These are phyloP conservation scores for Phataginus tetradactyla DNA, from an alignment of 2,797 vertebrate genomes.

Conservation along the genomic window DNA sequence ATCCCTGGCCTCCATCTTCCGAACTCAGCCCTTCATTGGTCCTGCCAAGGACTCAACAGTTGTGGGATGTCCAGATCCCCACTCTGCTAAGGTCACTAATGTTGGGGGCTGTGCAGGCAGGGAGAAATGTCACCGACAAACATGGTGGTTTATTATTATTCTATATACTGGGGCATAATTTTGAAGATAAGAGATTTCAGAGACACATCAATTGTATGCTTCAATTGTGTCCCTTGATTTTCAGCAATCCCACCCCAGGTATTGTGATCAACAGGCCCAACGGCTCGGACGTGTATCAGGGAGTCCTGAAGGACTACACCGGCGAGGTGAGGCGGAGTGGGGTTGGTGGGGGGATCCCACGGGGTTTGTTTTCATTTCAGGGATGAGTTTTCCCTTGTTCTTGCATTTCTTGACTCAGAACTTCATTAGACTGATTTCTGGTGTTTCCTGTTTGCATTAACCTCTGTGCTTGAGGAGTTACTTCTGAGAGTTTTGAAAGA, in stretches of 20 bases:
- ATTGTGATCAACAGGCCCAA: conserved; percentile 96
- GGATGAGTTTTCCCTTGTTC: not conserved
- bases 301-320: conserved; percentile 94
- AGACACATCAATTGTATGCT: accelerated
- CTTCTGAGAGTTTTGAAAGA: not conserved
- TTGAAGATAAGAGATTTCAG: not conserved
- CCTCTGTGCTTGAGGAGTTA: not conserved
- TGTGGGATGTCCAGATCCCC: not conserved
- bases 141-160: accelerated
- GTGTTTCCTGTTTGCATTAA: not conserved
- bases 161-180: accelerated
- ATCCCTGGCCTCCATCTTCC: not conserved
- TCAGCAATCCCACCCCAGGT: conserved; percentile 96
- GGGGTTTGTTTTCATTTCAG: accelerated
- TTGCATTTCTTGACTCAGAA: not conserved
- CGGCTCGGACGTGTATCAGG: conserved; percentile 94
- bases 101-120: accelerated
- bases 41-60: not conserved
- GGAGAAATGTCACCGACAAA: not conserved
- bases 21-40: not conserved
- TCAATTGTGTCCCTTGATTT: conserved; percentile 50
- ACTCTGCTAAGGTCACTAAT: no score
- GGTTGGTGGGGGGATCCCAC: accelerated
- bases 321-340: conserved; percentile 86
- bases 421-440: not conserved